A percentile compares a stretch with the other conserved stretches of the same genome.
Evolutionary conservation across 2,113 vertebrate species (phyloP).

Genomic region (Heterochromis multidens): DNA sequence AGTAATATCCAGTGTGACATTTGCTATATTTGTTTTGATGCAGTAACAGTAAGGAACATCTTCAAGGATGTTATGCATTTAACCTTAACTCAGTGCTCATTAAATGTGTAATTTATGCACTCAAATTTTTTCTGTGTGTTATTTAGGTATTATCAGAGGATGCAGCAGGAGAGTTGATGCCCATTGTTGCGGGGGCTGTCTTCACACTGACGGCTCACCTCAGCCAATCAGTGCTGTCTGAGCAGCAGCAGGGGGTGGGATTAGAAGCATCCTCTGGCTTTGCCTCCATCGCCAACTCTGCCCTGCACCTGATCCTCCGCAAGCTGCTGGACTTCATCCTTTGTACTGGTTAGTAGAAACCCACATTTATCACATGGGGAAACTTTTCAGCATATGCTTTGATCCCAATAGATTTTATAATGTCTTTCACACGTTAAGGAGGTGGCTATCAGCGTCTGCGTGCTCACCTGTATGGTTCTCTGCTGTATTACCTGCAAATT

Average conservation of each 20-base stretch:
- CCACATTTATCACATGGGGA: neutral
- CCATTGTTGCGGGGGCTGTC: constrained; percentile 91
- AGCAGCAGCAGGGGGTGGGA: constrained; percentile 85
- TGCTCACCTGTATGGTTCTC: constrained; percentile 90
- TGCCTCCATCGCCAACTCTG: constrained; percentile 92
- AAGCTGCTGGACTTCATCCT: constrained; percentile 97
- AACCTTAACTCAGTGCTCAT: neutral
- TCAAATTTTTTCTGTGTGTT: neutral
- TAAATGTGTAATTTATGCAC: neutral
- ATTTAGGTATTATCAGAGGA: constrained; percentile 91
- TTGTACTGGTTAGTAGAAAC: constrained; percentile 83
- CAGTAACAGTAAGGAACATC: neutral
- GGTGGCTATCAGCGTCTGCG: constrained; percentile 95
- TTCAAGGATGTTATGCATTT: too few relatives aligned
- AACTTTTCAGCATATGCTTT: neutral
- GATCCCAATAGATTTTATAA: neutral
- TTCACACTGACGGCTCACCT: constrained; percentile 95
- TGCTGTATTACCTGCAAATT: constrained; percentile 96
- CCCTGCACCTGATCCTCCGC: constrained; percentile 92
- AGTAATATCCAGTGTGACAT: neutral
- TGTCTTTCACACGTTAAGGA: constrained; percentile 69
- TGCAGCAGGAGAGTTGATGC: constrained; percentile 92
- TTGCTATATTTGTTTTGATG: neutral
- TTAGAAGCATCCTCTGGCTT: constrained; percentile 83
- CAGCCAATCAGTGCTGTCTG: constrained; percentile 89